phyloP scores from a whole-genome alignment of 2,888 invertebrate genomes.

The Thysanoteuthis rhombus region DNA sequence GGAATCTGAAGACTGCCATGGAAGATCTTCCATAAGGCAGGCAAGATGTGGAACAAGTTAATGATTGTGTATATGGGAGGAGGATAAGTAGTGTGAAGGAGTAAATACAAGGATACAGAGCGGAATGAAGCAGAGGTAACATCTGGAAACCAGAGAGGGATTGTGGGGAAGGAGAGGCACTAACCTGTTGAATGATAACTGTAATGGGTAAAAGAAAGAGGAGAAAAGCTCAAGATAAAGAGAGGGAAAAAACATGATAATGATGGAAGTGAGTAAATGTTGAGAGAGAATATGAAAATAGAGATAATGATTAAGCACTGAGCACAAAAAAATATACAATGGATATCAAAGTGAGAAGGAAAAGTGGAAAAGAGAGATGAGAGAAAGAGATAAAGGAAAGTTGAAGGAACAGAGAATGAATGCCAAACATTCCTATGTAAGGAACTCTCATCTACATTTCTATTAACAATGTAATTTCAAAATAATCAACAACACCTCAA shows the following conservation, averaged over 20 bases:
- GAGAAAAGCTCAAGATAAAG: background rate
- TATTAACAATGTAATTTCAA: background rate
- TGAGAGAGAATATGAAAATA: no score
- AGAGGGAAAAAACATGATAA: background rate
- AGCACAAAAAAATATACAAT: no score
- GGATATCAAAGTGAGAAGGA: background rate
- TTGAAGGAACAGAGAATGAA: background rate
- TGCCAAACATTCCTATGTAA: background rate
- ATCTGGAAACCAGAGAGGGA: background rate
- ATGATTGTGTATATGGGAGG: background rate
- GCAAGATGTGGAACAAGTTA: background rate
- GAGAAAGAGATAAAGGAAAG: background rate
- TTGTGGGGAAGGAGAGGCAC: background rate
- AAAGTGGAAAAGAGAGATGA: background rate
- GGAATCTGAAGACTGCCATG: background rate
- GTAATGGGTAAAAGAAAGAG: background rate
- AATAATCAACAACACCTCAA: background rate
- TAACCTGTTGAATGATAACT: background rate
- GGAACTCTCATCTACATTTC: background rate
- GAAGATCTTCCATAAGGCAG: background rate
- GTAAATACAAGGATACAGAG: background rate
- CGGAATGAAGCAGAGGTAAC: background rate
- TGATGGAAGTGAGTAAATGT: no score
- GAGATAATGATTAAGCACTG: no score
- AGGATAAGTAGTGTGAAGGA: background rate